These are phyloP conservation scores for Mesochorus sp. DNA, from an alignment of 2,888 invertebrate genomes.

Conservation along the genomic window DNA sequence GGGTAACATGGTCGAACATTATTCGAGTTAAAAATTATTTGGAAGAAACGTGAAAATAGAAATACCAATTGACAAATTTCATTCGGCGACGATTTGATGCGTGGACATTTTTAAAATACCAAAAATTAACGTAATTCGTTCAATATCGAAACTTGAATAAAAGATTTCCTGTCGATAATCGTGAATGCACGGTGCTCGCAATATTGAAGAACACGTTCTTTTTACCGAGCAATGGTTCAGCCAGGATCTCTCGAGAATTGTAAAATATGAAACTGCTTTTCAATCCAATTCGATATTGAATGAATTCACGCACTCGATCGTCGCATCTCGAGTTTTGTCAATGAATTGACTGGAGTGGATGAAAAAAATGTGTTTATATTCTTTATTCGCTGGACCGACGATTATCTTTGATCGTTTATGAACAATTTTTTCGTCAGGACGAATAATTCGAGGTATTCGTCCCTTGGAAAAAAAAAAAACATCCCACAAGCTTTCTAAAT, in stretches of 20 bases:
- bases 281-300: no score
- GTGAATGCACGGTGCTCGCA: no score
- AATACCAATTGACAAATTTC: background rate
- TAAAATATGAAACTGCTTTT: no score
- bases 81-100: no score
- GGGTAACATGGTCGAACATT: background rate
- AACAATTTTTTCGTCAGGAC: background rate
- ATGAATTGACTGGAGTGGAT: no score
- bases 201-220: no score
- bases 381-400: conserved; percentile 7
- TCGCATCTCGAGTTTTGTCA: conserved; percentile 27
- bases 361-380: conserved; percentile 28
- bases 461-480: conserved; percentile 27
- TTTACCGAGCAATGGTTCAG: no score
- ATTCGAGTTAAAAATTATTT: background rate
- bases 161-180: no score
- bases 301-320: background rate
- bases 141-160: no score
- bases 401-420: conserved; percentile 9
- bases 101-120: no score
- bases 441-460: background rate
- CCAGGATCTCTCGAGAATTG: no score
- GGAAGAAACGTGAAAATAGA: background rate
- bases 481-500: conserved; percentile 43
- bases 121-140: no score